phyloP scores from a whole-genome alignment of 2,888 invertebrate species.

The Dimorphilus gyrociliatus region DNA sequence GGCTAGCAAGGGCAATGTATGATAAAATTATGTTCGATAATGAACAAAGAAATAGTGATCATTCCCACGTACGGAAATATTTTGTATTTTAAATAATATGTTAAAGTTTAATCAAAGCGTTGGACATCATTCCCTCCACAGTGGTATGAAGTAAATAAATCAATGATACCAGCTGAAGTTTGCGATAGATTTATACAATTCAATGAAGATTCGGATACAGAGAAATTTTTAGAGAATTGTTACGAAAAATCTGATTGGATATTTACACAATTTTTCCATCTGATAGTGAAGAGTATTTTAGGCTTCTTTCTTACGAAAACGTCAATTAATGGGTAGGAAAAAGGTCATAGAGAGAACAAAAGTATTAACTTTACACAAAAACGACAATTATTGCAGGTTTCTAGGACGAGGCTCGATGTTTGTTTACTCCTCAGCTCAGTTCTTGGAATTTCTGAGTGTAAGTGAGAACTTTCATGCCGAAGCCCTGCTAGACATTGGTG shows the following conservation, averaged over 20 bases:
- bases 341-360: neutral
- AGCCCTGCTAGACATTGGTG: constrained; percentile 58
- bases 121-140: constrained; percentile 12
- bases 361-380: constrained; percentile 1
- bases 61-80: too few relatives aligned
- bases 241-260: constrained; percentile 66
- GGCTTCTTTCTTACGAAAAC: constrained; percentile 83
- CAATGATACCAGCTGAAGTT: constrained; percentile 16
- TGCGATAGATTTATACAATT: constrained; percentile 20
- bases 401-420: constrained; percentile 90
- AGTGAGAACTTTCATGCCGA: constrained; percentile 21
- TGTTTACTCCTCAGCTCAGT: constrained; percentile 69
- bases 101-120: too few relatives aligned
- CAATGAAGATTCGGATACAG: constrained; percentile 52
- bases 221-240: constrained; percentile 54
- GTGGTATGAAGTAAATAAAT: constrained; percentile 27
- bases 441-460: constrained; percentile 44
- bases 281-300: constrained; percentile 64
- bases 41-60: too few relatives aligned
- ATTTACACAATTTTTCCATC: constrained; percentile 75
- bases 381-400: constrained; percentile 50
- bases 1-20: too few relatives aligned
- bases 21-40: too few relatives aligned
- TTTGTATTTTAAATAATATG: too few relatives aligned
- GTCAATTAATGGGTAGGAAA: constrained; percentile 74